These are phyloP conservation scores for Electrophaes corylata DNA, from an alignment of 2,888 invertebrate species.

Conservation along the genomic window DNA sequence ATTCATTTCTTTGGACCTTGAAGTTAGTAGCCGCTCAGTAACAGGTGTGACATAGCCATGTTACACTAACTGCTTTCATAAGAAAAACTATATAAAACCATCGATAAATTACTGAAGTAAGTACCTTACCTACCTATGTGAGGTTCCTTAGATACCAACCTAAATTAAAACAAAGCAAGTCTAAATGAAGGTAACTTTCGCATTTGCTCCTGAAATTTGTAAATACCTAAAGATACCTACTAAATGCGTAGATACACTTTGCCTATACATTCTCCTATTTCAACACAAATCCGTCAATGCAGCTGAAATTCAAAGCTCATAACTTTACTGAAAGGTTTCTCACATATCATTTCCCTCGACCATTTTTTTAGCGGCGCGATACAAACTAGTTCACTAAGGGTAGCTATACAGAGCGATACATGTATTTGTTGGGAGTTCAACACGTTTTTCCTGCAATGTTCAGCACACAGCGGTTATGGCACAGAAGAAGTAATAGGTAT, in stretches of 20 bases:
- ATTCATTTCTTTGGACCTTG: no score
- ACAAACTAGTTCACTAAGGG: conserved; percentile 12
- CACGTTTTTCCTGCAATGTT: conserved; percentile 41
- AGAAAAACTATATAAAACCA: no score
- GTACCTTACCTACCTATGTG: no score
- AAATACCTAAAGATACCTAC: neutral
- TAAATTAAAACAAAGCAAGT: neutral
- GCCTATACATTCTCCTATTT: conserved; percentile 10
- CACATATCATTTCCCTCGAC: conserved; percentile 20
- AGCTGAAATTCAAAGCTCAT: conserved; percentile 15
- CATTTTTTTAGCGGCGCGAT: conserved; percentile 18
- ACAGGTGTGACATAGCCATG: no score
- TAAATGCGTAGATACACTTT: no score
- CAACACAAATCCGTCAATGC: conserved; percentile 8
- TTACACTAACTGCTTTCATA: no score
- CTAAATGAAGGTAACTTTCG: neutral
- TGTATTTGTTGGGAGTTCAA: conserved; percentile 38
- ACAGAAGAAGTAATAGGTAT: conserved; percentile 2
- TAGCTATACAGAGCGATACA: neutral
- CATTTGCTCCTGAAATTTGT: neutral
- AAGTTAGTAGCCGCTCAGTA: no score
- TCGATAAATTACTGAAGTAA: no score
- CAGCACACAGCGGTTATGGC: conserved; percentile 38
- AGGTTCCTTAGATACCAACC: no score
- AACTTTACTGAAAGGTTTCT: conserved; percentile 13